Evolutionary conservation across 2,888 invertebrate genomes (phyloP).

Genomic region (Leucozona laternaria): DNA sequence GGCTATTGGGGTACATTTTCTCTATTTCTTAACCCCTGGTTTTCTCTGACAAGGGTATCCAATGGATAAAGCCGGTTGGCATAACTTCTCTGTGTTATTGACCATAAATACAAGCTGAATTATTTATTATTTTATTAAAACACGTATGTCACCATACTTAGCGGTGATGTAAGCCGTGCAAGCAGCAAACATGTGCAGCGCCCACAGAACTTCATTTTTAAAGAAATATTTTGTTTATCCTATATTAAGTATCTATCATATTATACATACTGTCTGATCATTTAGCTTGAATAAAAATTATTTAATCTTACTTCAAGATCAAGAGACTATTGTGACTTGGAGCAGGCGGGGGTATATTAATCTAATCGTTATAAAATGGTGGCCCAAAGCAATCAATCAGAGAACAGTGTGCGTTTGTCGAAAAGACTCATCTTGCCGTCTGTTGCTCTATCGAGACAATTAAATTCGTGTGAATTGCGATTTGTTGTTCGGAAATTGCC

Average conservation of each 20-base stretch:
- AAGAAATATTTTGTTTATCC: not conserved
- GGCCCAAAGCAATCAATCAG: conserved; percentile 50
- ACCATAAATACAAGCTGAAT: conserved; percentile 44
- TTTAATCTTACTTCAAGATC: conserved; percentile 13
- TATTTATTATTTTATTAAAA: conserved; percentile 39
- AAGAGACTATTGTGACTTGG: conserved; percentile 9
- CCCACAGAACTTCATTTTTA: conserved; percentile 42
- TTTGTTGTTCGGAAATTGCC: conserved; percentile 29
- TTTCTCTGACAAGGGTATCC: conserved; percentile 46
- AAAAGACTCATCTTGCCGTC: conserved; percentile 26
- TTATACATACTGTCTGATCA: not conserved
- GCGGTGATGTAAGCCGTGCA: conserved; percentile 58
- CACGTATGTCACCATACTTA: conserved; percentile 70
- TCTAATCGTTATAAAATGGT: not conserved
- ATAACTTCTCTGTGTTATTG: conserved; percentile 18
- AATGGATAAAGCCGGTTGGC: conserved; percentile 50
- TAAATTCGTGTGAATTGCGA: conserved; percentile 56
- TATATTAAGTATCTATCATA: not conserved
- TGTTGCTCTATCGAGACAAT: conserved; percentile 39
- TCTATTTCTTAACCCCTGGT: not conserved
- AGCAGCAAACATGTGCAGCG: conserved; percentile 41
- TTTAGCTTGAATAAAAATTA: not conserved
- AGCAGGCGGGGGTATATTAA: not conserved
- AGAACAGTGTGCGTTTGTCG: conserved; percentile 9
- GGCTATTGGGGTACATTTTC: conserved; percentile 3